Evolutionary conservation across 2,113 vertebrate genomes (phyloP).

Genomic region (Leucoraja erinaceus): DNA sequence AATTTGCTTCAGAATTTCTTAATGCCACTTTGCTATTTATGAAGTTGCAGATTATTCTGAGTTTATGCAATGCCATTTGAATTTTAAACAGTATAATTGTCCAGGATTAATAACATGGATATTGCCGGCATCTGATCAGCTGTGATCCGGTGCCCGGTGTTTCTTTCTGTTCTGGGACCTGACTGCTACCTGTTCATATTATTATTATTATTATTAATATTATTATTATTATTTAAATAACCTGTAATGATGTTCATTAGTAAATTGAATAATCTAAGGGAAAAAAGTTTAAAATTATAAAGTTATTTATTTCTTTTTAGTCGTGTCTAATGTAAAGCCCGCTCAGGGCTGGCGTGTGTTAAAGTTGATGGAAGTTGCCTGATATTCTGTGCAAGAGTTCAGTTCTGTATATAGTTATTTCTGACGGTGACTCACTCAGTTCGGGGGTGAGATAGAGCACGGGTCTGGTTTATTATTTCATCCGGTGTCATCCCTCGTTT

Average conservation of each 20-base stretch:
- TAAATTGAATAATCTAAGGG: not conserved
- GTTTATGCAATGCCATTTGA: not conserved
- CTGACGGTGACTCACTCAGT: not conserved
- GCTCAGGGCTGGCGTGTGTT: not conserved
- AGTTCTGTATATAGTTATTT: not conserved
- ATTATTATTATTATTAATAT: too few relatives aligned
- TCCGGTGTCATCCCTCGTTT: not conserved
- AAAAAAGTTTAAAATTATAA: not conserved
- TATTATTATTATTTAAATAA: too few relatives aligned
- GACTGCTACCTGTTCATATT: too few relatives aligned
- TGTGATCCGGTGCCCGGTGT: too few relatives aligned
- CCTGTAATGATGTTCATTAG: not conserved
- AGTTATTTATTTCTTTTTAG: not conserved
- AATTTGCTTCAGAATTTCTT: too few relatives aligned
- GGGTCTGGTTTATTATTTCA: not conserved
- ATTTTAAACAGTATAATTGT: not conserved
- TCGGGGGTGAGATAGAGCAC: not conserved
- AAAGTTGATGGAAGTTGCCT: not conserved
- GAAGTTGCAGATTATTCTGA: not conserved
- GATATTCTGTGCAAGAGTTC: not conserved
- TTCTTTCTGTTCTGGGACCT: not conserved
- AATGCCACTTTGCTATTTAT: not conserved
- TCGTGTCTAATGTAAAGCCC: not conserved
- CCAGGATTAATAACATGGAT: not conserved
- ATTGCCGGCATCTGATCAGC: not conserved